A percentile compares a stretch with the other conserved stretches of the same genome.
phyloP scores from a whole-genome alignment of 2,797 vertebrate species.

The Eremophila alpestris region DNA sequence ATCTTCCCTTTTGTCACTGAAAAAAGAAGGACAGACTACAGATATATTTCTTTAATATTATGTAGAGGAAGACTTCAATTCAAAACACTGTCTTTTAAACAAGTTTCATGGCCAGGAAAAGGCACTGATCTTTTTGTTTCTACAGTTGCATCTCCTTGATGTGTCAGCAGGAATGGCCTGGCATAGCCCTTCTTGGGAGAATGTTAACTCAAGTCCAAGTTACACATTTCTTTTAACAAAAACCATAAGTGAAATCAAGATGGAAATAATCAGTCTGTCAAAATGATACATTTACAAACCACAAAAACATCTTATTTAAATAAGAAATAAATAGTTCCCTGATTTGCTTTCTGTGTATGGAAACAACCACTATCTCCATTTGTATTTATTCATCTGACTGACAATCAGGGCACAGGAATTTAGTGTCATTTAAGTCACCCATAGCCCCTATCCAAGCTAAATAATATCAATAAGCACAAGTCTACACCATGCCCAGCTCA shows the following conservation, averaged over 20 bases:
- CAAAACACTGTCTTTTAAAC: not conserved
- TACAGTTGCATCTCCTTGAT: not conserved
- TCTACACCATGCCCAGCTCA: not conserved
- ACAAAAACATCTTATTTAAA: not conserved
- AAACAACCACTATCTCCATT: not conserved
- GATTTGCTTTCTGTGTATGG: not conserved
- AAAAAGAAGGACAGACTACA: not conserved
- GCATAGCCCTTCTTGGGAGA: not conserved
- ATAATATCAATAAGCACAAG: not conserved
- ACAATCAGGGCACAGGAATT: not conserved
- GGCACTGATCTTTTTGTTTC: not conserved
- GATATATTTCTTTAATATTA: not conserved
- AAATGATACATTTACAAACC: not conserved
- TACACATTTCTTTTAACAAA: not conserved
- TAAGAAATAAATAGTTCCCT: not conserved
- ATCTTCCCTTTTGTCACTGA: not conserved
- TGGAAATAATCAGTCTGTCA: not conserved
- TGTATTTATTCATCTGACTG: not conserved
- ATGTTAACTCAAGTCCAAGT: not conserved
- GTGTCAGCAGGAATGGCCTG: not conserved
- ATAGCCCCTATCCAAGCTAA: not conserved
- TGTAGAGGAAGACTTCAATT: not conserved
- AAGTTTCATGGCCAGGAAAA: not conserved
- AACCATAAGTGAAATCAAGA: not conserved
- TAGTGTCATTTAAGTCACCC: not conserved